Conservation (phyloP, 2,113 vertebrate genomes). For the Aspiorhynchus laticeps region DNA sequence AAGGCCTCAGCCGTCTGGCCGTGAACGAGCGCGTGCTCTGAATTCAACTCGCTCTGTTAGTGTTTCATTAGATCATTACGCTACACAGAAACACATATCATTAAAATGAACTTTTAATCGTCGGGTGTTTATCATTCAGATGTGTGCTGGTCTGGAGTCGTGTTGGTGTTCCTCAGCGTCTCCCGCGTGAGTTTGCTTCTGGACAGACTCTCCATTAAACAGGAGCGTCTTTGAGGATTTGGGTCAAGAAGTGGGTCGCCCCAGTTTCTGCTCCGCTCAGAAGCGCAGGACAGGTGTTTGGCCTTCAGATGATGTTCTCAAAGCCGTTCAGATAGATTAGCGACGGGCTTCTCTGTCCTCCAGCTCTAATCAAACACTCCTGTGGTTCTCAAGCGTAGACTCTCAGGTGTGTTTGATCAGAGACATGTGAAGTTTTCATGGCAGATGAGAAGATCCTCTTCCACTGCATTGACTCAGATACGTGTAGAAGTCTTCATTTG, state of each 20-base stretch:
- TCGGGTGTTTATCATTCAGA: neutral
- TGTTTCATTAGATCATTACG: neutral
- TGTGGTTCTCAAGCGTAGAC: neutral
- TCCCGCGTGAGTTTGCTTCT: neutral
- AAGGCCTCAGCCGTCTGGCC: neutral
- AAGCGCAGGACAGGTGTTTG: neutral
- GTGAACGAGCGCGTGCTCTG: neutral
- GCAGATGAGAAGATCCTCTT: too few relatives aligned
- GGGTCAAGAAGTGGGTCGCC: slow-evolving; percentile 59
- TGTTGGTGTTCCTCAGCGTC: neutral
- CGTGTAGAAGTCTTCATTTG: neutral
- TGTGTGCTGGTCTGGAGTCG: neutral
- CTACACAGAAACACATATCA: neutral
- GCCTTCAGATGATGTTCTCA: neutral
- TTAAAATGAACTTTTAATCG: neutral
- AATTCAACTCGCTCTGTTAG: neutral
- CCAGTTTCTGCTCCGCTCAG: slow-evolving; percentile 44
- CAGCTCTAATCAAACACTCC: neutral
- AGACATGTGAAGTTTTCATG: neutral
- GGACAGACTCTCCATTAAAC: slow-evolving; percentile 47
- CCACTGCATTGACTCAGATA: neutral
- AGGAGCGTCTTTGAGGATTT: slow-evolving; percentile 56
- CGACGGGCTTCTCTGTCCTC: neutral
- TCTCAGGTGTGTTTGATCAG: neutral
- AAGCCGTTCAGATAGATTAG: slow-evolving; percentile 2